These are phyloP conservation scores for Steatornis caripensis DNA, from an alignment of 2,113 vertebrate species.

Conservation along the genomic window DNA sequence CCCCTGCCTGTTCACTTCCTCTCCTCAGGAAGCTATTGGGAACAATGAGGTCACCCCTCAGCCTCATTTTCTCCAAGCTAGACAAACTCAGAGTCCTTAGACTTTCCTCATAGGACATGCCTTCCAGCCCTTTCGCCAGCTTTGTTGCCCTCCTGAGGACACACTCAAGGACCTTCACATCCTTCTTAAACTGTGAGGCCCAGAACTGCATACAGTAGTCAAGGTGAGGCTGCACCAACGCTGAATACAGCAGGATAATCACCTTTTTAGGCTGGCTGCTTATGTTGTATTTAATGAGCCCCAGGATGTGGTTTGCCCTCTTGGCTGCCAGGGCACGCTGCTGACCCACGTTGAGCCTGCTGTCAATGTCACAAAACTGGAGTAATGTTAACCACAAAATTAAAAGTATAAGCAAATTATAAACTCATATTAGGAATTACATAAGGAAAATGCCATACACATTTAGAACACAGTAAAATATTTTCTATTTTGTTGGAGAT, in stretches of 20 bases:
- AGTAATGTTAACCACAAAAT: neutral
- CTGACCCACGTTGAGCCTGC: neutral
- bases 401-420: neutral
- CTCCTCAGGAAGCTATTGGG: neutral
- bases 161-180: neutral
- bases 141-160: no score
- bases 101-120: no score
- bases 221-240: rapidly evolving
- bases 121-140: neutral
- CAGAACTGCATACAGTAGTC: neutral
- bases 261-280: neutral
- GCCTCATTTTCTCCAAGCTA: neutral
- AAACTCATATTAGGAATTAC: neutral
- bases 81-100: neutral
- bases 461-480: neutral
- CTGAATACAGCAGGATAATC: neutral
- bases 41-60: neutral
- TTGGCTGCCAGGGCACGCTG: neutral
- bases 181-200: neutral
- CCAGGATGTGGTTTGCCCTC: neutral
- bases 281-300: no score
- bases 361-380: neutral
- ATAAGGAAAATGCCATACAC: neutral
- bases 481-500: neutral
- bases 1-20: neutral